These are phyloP conservation scores for Menura novaehollandiae DNA, from an alignment of 2,113 vertebrate genomes.

Conservation along the genomic window DNA sequence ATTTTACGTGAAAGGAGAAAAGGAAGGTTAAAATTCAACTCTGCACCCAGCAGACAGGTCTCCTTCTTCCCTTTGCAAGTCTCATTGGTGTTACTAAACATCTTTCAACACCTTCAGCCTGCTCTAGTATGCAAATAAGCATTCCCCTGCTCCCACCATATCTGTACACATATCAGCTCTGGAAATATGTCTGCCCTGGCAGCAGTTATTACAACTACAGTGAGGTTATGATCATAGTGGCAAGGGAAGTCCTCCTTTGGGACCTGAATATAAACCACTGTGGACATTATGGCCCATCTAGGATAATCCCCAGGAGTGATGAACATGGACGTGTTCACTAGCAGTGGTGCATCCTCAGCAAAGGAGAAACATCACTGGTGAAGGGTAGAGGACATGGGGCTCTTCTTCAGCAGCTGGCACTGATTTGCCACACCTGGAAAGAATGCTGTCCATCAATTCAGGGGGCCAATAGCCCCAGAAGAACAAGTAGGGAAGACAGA, in stretches of 20 bases:
- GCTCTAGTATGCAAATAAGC: not conserved
- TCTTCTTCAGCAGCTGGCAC: accelerated
- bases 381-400: accelerated
- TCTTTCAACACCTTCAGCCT: not conserved
- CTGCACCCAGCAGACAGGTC: not conserved
- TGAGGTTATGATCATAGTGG: not conserved
- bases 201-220: accelerated
- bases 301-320: not conserved
- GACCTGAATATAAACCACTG: not conserved
- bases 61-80: not conserved
- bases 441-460: not conserved
- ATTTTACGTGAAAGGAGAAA: not conserved
- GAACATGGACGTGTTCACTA: accelerated
- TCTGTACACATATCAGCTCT: accelerated
- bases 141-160: not conserved
- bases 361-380: not conserved
- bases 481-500: not conserved
- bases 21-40: not conserved
- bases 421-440: not conserved
- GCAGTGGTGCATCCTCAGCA: accelerated
- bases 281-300: not conserved
- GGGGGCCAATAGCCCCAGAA: not conserved
- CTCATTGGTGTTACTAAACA: not conserved
- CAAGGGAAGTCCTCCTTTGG: not conserved
- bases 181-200: not conserved